These are phyloP conservation scores for Sarcophaga carnaria DNA, from an alignment of 2,888 invertebrate species.

Conservation along the genomic window DNA sequence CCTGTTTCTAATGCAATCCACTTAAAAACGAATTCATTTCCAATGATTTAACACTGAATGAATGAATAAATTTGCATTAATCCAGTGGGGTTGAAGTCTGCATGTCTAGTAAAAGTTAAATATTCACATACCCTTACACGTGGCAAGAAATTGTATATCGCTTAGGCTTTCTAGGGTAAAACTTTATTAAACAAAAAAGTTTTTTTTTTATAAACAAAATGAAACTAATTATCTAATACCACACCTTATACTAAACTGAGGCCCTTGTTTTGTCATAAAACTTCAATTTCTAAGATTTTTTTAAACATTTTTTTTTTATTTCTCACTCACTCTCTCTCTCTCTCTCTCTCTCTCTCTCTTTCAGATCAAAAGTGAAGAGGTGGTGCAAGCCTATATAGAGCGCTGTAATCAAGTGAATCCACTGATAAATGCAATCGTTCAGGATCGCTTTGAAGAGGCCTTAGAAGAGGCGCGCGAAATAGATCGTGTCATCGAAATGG, in stretches of 20 bases:
- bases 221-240: no score
- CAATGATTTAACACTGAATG: not conserved
- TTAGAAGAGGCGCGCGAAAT: conserved; percentile 88
- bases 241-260: no score
- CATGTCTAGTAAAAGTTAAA: not conserved
- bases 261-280: no score
- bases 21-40: not conserved
- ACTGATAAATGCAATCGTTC: conserved; percentile 90
- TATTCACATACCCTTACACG: not conserved
- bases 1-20: not conserved
- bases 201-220: no score
- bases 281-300: no score
- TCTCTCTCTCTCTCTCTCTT: conserved; percentile 69
- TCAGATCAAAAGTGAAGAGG: conserved; percentile 87
- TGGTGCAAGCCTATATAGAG: conserved; percentile 88
- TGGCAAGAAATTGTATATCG: not conserved
- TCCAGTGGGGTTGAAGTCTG: not conserved
- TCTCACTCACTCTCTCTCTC: no score
- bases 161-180: no score
- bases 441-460: conserved; percentile 89
- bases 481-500: conserved; percentile 86
- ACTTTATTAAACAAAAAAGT: no score
- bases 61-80: not conserved
- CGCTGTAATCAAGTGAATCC: conserved; percentile 91
- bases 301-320: no score